Evolutionary conservation across 2,888 invertebrate genomes (phyloP).

Genomic region (Eristalis tenax): DNA sequence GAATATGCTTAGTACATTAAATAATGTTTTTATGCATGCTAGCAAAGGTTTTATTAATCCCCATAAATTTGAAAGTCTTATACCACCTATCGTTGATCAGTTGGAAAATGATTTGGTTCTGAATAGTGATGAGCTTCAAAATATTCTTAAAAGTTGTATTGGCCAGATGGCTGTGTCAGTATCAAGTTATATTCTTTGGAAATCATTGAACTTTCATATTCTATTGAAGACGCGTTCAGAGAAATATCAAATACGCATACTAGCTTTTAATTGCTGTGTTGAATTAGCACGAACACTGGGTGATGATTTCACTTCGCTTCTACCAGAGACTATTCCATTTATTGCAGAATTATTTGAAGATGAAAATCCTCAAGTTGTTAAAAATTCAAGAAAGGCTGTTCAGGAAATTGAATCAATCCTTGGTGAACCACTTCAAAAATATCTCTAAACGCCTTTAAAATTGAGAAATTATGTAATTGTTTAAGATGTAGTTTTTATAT

Average conservation of each 20-base stretch:
- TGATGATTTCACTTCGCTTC: conserved; percentile 92
- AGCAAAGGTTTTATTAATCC: conserved; percentile 91
- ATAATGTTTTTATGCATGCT: conserved; percentile 90
- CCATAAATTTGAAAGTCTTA: conserved; percentile 91
- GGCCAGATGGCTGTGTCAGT: conserved; percentile 91
- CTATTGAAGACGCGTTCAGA: conserved; percentile 92
- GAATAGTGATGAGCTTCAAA: conserved; percentile 82
- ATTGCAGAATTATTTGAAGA: conserved; percentile 96
- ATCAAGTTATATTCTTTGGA: conserved; percentile 93
- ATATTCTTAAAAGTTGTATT: conserved; percentile 88
- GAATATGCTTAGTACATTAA: conserved; percentile 88
- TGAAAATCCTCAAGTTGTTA: conserved; percentile 91
- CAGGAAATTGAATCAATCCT: conserved; percentile 92
- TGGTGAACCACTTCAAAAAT: conserved; percentile 94
- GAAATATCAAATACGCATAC: conserved; percentile 87
- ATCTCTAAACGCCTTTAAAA: conserved; percentile 84
- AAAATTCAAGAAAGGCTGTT: conserved; percentile 89
- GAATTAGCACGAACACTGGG: conserved; percentile 92
- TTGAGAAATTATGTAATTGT: no score
- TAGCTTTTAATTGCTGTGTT: conserved; percentile 87
- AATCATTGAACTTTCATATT: conserved; percentile 94
- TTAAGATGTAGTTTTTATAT: no score
- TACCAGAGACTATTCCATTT: conserved; percentile 97
- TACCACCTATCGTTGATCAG: conserved; percentile 95
- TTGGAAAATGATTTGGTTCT: conserved; percentile 87